Evolutionary conservation across 2,797 vertebrate genomes (phyloP).

Genomic region (Psittacula derbiana): DNA sequence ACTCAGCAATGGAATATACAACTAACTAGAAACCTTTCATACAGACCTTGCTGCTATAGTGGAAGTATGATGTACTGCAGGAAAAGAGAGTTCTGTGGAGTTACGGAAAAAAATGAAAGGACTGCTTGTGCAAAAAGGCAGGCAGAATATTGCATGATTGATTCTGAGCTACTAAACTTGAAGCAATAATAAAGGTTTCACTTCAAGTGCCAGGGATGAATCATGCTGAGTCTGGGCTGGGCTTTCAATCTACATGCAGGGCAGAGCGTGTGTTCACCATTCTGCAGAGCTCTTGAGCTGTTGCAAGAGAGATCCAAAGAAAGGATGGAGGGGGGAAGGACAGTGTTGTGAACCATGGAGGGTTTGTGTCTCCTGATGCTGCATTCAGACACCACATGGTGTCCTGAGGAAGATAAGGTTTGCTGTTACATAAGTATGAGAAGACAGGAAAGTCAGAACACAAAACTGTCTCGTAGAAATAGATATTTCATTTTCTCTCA

Average conservation of each 20-base stretch:
- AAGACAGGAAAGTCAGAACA: not conserved
- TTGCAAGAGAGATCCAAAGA: not conserved
- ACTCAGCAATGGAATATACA: not conserved
- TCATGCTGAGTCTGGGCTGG: not conserved
- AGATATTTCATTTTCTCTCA: not conserved
- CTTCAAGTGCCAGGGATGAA: constrained; percentile 14
- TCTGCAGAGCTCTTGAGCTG: not conserved
- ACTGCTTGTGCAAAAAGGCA: not conserved
- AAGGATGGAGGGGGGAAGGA: not conserved
- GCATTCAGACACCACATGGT: not conserved
- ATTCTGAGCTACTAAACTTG: not conserved
- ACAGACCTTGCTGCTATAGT: not conserved
- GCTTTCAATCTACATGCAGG: not conserved
- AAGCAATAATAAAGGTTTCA: constrained; percentile 20
- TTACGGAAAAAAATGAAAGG: not conserved
- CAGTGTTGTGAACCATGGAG: not conserved
- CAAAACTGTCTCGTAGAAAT: not conserved
- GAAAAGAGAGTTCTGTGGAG: not conserved
- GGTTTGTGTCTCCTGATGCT: not conserved
- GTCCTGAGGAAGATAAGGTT: not conserved
- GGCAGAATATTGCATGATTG: not conserved
- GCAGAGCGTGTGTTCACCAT: rapidly evolving
- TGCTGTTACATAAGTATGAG: not conserved
- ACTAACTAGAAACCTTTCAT: not conserved
- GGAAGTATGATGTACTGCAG: not conserved